A percentile compares a stretch with the other conserved stretches of the same genome.
Conservation (phyloP, 2,113 vertebrate genomes). For the Phocoena sinus region DNA sequence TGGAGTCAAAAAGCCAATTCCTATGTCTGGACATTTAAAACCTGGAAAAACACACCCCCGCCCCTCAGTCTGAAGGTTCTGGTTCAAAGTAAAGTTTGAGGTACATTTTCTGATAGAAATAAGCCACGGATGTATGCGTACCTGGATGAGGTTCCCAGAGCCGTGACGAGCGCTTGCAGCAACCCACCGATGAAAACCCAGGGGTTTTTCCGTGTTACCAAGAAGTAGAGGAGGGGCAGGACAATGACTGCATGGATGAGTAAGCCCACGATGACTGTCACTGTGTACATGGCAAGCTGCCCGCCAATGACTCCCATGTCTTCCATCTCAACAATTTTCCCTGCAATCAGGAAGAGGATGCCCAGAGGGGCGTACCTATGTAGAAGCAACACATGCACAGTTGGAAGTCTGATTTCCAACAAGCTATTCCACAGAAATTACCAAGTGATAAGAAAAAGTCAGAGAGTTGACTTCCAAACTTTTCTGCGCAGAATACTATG, state of each 20-base stretch:
- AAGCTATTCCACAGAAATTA: not conserved
- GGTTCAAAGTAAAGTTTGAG: not conserved
- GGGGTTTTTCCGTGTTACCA: slow-evolving; percentile 94
- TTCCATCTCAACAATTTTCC: slow-evolving; percentile 99
- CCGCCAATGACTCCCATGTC: slow-evolving; percentile 96
- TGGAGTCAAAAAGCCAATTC: not conserved
- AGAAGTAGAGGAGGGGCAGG: slow-evolving; percentile 94
- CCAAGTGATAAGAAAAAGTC: not conserved
- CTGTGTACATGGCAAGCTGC: slow-evolving; percentile 97
- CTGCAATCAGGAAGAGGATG: slow-evolving; percentile 96
- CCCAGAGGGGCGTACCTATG: slow-evolving; percentile 95
- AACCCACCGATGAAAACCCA: slow-evolving; percentile 96
- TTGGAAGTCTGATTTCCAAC: not conserved
- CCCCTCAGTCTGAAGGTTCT: not conserved
- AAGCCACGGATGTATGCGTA: slow-evolving; percentile 44
- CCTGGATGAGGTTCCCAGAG: slow-evolving; percentile 97
- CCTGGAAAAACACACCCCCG: not conserved
- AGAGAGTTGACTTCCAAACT: not conserved
- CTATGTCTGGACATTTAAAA: not conserved
- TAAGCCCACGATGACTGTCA: slow-evolving; percentile 94
- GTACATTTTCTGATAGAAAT: not conserved
- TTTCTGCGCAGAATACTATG: not conserved
- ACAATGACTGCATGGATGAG: slow-evolving; percentile 92
- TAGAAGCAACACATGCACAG: not conserved
- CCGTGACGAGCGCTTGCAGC: slow-evolving; percentile 94